Conservation (phyloP, 1,140 invertebrate genomes). For the Agrypnia vestita region DNA sequence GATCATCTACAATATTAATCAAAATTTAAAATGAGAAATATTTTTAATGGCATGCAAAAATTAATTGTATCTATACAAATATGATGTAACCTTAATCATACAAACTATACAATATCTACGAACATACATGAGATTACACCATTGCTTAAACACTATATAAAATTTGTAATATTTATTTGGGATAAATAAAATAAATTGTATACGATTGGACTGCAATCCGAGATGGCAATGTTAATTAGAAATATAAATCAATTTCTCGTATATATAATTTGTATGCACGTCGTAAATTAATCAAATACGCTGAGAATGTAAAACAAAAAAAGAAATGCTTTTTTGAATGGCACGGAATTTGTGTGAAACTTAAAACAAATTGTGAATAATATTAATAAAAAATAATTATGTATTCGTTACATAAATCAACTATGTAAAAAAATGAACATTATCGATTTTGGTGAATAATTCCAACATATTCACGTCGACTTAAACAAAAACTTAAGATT, state of each 20-base stretch:
- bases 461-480: not conserved
- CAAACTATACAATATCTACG: slow-evolving; percentile 17
- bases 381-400: not conserved
- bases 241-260: not conserved
- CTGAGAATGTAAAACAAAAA: slow-evolving; percentile 14
- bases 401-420: no score
- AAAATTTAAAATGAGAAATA: slow-evolving; percentile 5
- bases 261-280: slow-evolving; percentile 8
- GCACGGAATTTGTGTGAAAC: slow-evolving; percentile 31
- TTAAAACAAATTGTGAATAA: not conserved
- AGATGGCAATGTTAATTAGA: slow-evolving; percentile 21
- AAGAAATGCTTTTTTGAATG: slow-evolving; percentile 27
- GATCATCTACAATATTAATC: not conserved
- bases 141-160: not conserved
- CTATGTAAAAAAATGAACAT: no score
- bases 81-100: slow-evolving; percentile 3
- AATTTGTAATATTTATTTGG: not conserved
- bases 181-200: not conserved
- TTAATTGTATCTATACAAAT: slow-evolving; percentile 19
- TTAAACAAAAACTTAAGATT: slow-evolving; percentile 24
- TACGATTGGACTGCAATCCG: slow-evolving; percentile 1
- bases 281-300: slow-evolving; percentile 9
- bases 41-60: not conserved
- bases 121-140: slow-evolving; percentile 7
- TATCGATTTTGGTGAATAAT: not conserved